Conservation (phyloP, 2,888 invertebrate species). For the Aspidiotus rigidus region DNA sequence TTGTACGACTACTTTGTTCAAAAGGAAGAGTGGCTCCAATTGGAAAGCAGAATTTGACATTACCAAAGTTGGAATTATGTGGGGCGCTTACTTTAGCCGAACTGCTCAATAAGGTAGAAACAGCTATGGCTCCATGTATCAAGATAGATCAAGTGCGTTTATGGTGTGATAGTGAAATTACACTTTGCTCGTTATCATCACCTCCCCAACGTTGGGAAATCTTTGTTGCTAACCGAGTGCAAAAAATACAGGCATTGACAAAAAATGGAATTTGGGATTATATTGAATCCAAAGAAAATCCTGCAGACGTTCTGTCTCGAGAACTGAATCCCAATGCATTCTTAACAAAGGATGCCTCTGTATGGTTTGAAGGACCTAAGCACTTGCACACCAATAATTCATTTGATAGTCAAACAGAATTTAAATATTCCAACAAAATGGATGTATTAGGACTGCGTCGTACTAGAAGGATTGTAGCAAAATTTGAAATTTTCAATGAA, state of each 20-base stretch:
- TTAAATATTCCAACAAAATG: background rate
- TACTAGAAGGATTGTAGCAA: background rate
- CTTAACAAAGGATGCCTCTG: background rate
- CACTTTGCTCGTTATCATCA: background rate
- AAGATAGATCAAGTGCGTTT: background rate
- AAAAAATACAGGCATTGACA: background rate
- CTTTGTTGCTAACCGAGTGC: background rate
- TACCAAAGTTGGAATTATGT: background rate
- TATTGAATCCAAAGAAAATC: background rate
- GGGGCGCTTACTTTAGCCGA: background rate
- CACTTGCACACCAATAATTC: background rate
- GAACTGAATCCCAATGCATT: background rate
- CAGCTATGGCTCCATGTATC: background rate
- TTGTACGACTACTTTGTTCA: background rate
- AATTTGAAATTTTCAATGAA: background rate
- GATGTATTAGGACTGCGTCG: background rate
- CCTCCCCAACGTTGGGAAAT: background rate
- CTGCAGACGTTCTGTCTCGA: background rate
- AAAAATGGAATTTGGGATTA: background rate
- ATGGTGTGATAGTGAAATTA: constrained; percentile 5
- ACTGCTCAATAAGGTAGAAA: background rate
- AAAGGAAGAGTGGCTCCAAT: background rate
- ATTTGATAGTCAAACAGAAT: background rate
- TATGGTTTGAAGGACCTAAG: background rate
- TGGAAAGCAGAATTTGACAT: background rate